Conservation (phyloP, 2,113 vertebrate species). For the Dicrurus megarhynchus region DNA sequence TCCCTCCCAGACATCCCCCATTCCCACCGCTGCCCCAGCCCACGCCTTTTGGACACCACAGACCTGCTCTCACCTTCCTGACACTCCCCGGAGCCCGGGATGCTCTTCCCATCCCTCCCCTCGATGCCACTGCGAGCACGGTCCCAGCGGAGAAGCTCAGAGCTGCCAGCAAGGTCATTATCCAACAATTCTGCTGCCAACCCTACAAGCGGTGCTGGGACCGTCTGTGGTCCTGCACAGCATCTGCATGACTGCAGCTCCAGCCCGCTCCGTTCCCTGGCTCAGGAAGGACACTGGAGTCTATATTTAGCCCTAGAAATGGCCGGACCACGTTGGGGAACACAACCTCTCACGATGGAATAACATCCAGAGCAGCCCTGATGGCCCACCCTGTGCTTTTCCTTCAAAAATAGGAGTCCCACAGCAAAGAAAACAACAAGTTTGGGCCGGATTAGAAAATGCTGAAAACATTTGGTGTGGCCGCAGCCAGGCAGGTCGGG, state of each 20-base stretch:
- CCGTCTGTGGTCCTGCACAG: neutral
- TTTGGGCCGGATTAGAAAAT: neutral
- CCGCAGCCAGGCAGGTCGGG: neutral
- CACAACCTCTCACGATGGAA: neutral
- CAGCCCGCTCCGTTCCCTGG: neutral
- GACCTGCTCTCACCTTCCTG: neutral
- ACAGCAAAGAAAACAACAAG: neutral
- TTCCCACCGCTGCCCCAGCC: neutral
- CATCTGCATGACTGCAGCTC: neutral
- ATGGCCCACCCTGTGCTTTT: neutral
- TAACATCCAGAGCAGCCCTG: neutral
- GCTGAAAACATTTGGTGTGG: neutral
- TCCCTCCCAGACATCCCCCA: neutral
- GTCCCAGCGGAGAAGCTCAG: neutral
- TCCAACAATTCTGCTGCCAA: neutral
- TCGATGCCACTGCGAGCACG: fast-evolving
- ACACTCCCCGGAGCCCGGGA: fast-evolving
- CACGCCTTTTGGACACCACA: fast-evolving
- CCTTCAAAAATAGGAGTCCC: neutral
- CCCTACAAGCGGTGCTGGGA: neutral
- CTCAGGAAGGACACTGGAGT: neutral
- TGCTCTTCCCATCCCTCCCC: neutral
- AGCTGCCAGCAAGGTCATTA: neutral
- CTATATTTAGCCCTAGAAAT: neutral
- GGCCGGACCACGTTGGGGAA: neutral